These are phyloP conservation scores for Hydrocynus forskahlii DNA, from an alignment of 2,797 vertebrate genomes.

Conservation along the genomic window DNA sequence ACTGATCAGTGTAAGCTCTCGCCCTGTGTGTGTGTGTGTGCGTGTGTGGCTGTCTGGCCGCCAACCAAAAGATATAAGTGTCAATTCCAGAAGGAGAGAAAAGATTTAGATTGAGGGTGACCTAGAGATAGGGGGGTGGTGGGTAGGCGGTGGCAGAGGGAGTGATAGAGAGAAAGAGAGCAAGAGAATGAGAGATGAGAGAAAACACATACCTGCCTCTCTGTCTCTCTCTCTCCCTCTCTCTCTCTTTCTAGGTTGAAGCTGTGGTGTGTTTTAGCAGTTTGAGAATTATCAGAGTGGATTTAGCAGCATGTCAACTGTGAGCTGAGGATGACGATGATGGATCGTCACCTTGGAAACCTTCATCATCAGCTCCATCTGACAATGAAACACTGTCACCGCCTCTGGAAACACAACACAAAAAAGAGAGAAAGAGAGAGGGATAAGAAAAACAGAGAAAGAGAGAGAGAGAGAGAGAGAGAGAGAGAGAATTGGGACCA, in stretches of 20 bases:
- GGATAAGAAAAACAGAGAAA: not conserved
- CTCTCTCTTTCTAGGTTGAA: constrained; percentile 8
- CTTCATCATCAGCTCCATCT: constrained; percentile 78
- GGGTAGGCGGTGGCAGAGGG: not conserved
- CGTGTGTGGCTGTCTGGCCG: constrained; percentile 20
- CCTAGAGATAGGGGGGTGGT: not conserved
- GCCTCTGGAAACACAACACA: constrained; percentile 63
- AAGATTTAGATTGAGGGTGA: constrained; percentile 28
- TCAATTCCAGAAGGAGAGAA: constrained; percentile 50
- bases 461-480: not conserved
- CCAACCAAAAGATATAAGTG: constrained; percentile 41
- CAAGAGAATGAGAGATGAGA: not conserved
- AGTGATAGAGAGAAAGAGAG: not conserved
- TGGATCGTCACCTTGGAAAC: constrained; percentile 77
- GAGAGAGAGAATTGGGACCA: not conserved
- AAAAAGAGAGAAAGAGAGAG: not conserved
- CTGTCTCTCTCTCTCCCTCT: not conserved
- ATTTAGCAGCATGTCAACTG: constrained; percentile 74
- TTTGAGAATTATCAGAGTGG: constrained; percentile 67
- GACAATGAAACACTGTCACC: constrained; percentile 81
- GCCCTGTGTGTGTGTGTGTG: constrained; percentile 12
- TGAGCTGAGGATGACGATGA: constrained; percentile 68
- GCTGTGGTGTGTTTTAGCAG: constrained; percentile 47
- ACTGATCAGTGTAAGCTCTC: not conserved
- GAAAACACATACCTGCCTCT: not conserved